These are phyloP conservation scores for Coluber constrictor DNA, from an alignment of 2,797 vertebrate genomes.

Conservation along the genomic window DNA sequence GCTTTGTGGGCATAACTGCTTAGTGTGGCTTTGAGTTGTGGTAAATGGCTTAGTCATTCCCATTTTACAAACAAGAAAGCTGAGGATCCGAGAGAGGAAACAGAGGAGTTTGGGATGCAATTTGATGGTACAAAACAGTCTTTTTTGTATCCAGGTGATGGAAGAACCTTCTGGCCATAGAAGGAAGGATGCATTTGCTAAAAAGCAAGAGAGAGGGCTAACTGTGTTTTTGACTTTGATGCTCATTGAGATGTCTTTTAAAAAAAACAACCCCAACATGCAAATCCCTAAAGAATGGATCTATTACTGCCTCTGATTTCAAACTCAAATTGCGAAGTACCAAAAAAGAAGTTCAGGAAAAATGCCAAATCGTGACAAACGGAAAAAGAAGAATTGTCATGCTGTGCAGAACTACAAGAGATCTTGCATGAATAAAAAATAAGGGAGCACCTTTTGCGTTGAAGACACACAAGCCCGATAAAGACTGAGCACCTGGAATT, in stretches of 20 bases:
- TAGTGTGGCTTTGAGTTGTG: background rate
- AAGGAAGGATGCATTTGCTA: too few species aligned
- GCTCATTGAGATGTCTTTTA: background rate
- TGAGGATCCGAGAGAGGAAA: background rate
- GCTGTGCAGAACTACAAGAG: background rate
- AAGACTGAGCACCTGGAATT: background rate
- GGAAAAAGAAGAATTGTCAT: background rate
- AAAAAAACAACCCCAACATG: background rate
- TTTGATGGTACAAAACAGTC: background rate
- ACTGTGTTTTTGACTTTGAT: background rate
- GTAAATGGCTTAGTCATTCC: background rate
- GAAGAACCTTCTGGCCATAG: background rate
- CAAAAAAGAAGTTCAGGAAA: background rate
- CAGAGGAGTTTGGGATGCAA: background rate
- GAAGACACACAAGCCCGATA: background rate
- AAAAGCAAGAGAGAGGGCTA: background rate
- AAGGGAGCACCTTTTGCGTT: background rate
- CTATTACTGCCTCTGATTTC: background rate
- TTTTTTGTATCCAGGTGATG: background rate
- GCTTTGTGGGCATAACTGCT: background rate
- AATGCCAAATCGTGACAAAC: background rate
- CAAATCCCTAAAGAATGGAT: background rate
- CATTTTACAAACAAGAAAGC: background rate
- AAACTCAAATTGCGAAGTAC: background rate
- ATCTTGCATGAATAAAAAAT: background rate